Evolutionary conservation across 2,113 vertebrate species (phyloP).

Genomic region (Oryzias celebensis): DNA sequence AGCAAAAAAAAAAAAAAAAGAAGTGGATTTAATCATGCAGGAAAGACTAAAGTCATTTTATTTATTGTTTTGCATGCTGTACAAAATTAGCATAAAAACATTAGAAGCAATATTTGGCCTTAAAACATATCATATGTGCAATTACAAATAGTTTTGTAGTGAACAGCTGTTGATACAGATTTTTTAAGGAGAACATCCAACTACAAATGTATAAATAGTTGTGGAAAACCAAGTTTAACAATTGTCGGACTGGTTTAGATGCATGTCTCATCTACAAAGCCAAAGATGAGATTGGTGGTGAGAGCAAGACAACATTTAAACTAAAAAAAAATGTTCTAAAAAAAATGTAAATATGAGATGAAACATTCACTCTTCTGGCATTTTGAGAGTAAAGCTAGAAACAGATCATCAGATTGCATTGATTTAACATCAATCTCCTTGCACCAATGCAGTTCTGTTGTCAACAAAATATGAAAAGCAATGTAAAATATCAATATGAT

Average conservation of each 20-base stretch:
- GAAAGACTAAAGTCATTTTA: conserved; percentile 64
- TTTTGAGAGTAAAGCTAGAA: conserved; percentile 46
- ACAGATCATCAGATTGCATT: conserved; percentile 42
- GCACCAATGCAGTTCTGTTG: conserved; percentile 57
- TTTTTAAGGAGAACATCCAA: conserved; percentile 30
- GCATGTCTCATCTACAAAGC: too few relatives aligned
- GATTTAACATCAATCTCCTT: conserved; percentile 39
- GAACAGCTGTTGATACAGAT: conserved; percentile 22
- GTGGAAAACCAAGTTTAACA: conserved; percentile 3
- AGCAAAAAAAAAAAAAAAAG: conserved; percentile 21
- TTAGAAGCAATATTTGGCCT: conserved; percentile 61
- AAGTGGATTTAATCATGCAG: conserved; percentile 43
- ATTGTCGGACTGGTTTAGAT: too few relatives aligned
- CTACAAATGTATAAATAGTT: conserved; percentile 25
- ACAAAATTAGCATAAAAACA: conserved; percentile 76
- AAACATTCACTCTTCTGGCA: conserved; percentile 47
- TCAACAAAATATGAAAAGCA: conserved; percentile 68
- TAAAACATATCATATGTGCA: conserved; percentile 45
- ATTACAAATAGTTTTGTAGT: conserved; percentile 50
- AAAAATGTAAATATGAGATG: conserved; percentile 4
- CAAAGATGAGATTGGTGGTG: too few relatives aligned
- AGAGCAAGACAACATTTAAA: conserved; percentile 22
- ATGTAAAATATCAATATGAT: conserved; percentile 84
- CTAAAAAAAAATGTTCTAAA: background rate
- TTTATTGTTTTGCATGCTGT: conserved; percentile 73